Percentiles rank a stretch among this genome's conserved stretches.
Evolutionary conservation across 2,888 invertebrate genomes (phyloP).

Genomic region (Caenorhabditis uteleia): DNA sequence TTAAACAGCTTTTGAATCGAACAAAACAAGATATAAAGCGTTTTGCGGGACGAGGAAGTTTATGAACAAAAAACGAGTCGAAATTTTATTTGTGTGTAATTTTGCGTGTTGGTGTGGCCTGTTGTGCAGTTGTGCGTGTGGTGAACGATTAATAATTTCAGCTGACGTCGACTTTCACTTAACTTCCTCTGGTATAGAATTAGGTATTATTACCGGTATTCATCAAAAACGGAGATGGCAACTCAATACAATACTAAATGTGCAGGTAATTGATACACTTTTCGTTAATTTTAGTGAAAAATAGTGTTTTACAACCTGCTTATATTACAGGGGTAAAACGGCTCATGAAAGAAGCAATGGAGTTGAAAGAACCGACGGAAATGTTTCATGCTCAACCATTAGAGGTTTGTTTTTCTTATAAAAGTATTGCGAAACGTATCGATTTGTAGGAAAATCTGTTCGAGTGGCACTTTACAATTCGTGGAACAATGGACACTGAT

Average conservation of each 20-base stretch:
- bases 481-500: constrained; percentile 86
- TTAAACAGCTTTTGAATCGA: no score
- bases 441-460: constrained; percentile 81
- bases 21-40: no score
- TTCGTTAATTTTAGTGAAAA: constrained; percentile 2
- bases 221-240: constrained; percentile 3
- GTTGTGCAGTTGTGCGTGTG: no score
- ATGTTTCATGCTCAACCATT: constrained; percentile 87
- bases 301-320: constrained; percentile 5
- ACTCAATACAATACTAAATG: constrained; percentile 42
- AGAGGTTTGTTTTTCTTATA: constrained; percentile 73
- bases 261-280: constrained; percentile 36
- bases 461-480: constrained; percentile 95
- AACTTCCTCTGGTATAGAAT: neutral
- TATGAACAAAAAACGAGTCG: no score
- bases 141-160: no score
- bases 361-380: constrained; percentile 84
- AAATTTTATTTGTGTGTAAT: constrained; percentile 8
- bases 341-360: constrained; percentile 87
- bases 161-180: constrained; percentile 25
- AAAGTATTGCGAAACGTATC: neutral
- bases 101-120: constrained; percentile 12
- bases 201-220: no score
- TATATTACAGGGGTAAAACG: constrained; percentile 82
- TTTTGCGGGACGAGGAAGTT: no score